phyloP scores from a whole-genome alignment of 2,797 vertebrate genomes.

The Lacerta agilis region DNA sequence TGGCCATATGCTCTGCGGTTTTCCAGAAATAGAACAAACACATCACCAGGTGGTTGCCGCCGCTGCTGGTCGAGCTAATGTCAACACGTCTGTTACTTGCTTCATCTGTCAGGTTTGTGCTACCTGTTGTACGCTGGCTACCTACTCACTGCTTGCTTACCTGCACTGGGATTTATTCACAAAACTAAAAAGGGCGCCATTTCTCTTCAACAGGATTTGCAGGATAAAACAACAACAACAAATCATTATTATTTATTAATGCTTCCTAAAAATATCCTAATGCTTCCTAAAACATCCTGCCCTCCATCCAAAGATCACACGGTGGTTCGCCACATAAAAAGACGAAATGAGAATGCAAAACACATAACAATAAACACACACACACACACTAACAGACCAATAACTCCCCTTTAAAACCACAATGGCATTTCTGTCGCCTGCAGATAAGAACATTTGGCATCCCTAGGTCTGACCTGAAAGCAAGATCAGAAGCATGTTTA shows the following conservation, averaged over 20 bases:
- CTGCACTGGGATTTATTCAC: neutral
- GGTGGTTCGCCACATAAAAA: too few relatives aligned
- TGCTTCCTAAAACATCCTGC: too few relatives aligned
- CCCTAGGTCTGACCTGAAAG: neutral
- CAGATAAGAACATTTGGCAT: neutral
- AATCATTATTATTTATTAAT: too few relatives aligned
- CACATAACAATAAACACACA: too few relatives aligned
- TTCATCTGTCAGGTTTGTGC: neutral
- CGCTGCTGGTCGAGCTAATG: constrained; percentile 37
- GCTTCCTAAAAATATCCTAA: too few relatives aligned
- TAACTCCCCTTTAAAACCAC: neutral
- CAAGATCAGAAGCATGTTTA: neutral
- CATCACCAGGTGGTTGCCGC: constrained; percentile 41
- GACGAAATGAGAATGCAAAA: too few relatives aligned
- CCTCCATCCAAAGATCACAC: too few relatives aligned
- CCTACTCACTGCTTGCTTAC: neutral
- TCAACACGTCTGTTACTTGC: constrained; percentile 24
- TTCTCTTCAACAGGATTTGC: neutral
- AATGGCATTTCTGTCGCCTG: neutral
- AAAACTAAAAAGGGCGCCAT: neutral
- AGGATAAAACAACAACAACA: constrained; percentile 8
- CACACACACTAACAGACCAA: too few relatives aligned
- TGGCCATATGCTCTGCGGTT: constrained; percentile 50
- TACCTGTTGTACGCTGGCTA: constrained; percentile 1
- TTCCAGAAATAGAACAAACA: constrained; percentile 50